Percentiles rank a stretch among this genome's conserved stretches.
These are phyloP conservation scores for Amiota mariae DNA, from an alignment of 2,888 invertebrate genomes.

Conservation along the genomic window DNA sequence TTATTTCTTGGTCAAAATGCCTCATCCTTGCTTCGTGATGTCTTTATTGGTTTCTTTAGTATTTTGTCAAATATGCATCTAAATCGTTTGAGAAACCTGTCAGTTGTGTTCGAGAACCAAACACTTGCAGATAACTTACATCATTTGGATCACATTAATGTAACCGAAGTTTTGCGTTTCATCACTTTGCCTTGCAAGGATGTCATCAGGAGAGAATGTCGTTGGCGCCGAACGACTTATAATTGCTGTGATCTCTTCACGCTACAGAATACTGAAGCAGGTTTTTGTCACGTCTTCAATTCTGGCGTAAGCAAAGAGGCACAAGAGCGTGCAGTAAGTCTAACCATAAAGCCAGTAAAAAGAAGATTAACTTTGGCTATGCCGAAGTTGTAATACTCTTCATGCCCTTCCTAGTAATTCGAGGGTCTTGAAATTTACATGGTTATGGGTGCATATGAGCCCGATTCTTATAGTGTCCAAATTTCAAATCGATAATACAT, in stretches of 20 bases:
- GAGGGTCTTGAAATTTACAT: too few relatives aligned
- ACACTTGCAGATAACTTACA: slow-evolving; percentile 47
- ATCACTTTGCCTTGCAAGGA: slow-evolving; percentile 65
- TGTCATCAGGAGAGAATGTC: slow-evolving; percentile 70
- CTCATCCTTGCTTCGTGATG: slow-evolving; percentile 39
- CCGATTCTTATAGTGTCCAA: too few relatives aligned
- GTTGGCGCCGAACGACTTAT: slow-evolving; percentile 71
- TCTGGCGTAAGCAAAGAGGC: slow-evolving; percentile 60
- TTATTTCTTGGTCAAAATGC: slow-evolving; percentile 61
- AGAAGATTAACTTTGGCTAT: too few relatives aligned
- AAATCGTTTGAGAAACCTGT: slow-evolving; percentile 46
- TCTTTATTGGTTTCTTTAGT: slow-evolving; percentile 61
- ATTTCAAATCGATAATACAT: too few relatives aligned
- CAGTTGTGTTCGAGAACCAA: slow-evolving; percentile 52
- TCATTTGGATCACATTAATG: slow-evolving; percentile 59
- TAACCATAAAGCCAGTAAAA: too few relatives aligned
- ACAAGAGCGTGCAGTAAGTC: slow-evolving; percentile 49
- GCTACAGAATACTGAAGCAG: slow-evolving; percentile 73
- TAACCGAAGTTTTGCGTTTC: slow-evolving; percentile 57
- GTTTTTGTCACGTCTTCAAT: slow-evolving; percentile 75
- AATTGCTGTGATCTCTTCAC: slow-evolving; percentile 74
- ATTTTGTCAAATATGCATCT: slow-evolving; percentile 53
- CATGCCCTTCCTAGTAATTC: too few relatives aligned
- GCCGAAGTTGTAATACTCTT: too few relatives aligned
- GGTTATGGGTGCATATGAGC: too few relatives aligned